These are phyloP conservation scores for Serrognathus titanus DNA, from an alignment of 2,888 invertebrate species.

Conservation along the genomic window DNA sequence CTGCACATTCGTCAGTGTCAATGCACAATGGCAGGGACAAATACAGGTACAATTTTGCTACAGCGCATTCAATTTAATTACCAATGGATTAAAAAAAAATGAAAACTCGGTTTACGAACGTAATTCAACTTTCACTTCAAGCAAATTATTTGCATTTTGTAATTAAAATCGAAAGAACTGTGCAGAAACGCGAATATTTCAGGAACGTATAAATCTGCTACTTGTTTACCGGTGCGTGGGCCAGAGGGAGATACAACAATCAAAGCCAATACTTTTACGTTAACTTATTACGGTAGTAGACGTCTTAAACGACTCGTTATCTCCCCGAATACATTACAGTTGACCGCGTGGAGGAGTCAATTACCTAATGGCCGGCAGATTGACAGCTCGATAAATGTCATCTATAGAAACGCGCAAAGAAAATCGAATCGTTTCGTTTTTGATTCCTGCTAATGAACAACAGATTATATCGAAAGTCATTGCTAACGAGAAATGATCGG, in stretches of 20 bases:
- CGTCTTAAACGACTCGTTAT: conserved; percentile 17
- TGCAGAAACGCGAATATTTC: not conserved
- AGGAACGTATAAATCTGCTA: conserved; percentile 1
- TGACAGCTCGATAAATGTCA: not conserved
- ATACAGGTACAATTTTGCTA: no score
- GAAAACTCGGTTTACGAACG: no score
- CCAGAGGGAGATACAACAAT: conserved; percentile 15
- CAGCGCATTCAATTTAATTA: no score
- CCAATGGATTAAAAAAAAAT: no score
- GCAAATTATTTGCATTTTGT: no score
- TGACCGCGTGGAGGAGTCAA: conserved; percentile 4
- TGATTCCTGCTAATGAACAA: no score
- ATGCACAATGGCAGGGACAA: no score
- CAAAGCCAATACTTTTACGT: conserved; percentile 16
- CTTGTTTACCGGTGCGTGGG: conserved; percentile 12
- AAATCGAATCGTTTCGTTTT: not conserved
- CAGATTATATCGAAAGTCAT: not conserved
- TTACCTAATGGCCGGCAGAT: conserved; percentile 1
- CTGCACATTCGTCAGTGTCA: not conserved
- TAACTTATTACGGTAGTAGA: conserved; percentile 16
- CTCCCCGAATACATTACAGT: not conserved
- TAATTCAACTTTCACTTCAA: no score
- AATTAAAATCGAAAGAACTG: no score
- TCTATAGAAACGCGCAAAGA: not conserved
- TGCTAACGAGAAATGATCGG: not conserved